Conservation (phyloP, 2,888 invertebrate genomes). For the Rhabditoides inermis region DNA sequence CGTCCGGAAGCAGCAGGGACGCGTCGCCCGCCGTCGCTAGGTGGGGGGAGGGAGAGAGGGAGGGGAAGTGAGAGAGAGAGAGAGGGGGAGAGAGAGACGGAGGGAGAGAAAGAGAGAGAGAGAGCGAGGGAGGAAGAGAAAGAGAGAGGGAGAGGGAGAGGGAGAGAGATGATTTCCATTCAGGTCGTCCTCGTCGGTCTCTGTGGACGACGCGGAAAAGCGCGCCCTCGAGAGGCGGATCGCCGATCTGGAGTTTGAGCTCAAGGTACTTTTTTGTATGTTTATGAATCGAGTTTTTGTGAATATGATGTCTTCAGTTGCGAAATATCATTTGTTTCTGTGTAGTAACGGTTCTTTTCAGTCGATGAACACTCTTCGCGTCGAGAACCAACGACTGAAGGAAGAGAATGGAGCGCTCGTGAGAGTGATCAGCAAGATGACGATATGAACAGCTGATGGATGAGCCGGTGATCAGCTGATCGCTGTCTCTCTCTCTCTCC, state of each 20-base stretch:
- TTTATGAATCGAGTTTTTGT: too few relatives aligned
- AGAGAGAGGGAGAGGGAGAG: constrained; percentile 35
- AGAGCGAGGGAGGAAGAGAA: constrained; percentile 35
- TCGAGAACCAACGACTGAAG: constrained; percentile 13
- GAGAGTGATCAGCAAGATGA: constrained; percentile 21
- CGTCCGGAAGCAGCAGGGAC: too few relatives aligned
- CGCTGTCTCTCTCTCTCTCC: too few relatives aligned
- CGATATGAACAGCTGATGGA: too few relatives aligned
- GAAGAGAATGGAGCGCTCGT: constrained; percentile 24
- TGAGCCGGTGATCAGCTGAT: too few relatives aligned
- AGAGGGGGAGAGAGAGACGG: too few relatives aligned
- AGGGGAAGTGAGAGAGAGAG: constrained; percentile 30
- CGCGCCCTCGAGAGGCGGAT: constrained; percentile 40
- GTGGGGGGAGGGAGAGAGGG: constrained; percentile 37
- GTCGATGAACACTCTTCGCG: constrained; percentile 8
- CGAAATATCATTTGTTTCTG: neutral
- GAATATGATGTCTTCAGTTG: too few relatives aligned
- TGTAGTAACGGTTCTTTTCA: neutral
- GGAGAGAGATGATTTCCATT: constrained; percentile 21
- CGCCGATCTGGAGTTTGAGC: constrained; percentile 26
- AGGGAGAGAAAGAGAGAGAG: constrained; percentile 47
- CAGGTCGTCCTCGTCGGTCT: constrained; percentile 25
- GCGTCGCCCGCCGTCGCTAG: too few relatives aligned
- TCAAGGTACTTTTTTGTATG: constrained; percentile 7
- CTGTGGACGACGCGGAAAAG: constrained; percentile 39